phyloP scores from a whole-genome alignment of 2,888 invertebrate species.

The Lepidonotus clava region DNA sequence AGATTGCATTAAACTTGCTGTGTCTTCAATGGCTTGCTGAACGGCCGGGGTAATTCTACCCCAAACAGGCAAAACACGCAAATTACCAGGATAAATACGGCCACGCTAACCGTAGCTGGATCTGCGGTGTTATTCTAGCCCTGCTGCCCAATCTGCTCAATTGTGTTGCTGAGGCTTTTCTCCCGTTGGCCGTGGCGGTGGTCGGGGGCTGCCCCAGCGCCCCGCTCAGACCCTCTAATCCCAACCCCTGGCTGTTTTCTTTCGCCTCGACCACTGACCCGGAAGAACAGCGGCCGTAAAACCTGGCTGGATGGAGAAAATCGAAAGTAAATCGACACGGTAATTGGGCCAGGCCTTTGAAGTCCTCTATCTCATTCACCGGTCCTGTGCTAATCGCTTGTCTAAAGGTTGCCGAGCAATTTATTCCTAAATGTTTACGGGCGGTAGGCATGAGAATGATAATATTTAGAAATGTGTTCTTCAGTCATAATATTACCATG shows the following conservation, averaged over 20 bases:
- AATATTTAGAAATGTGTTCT: neutral
- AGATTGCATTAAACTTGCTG: neutral
- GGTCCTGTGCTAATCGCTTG: slow-evolving; percentile 29
- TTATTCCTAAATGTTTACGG: neutral
- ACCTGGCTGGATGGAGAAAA: neutral
- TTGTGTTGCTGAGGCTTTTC: neutral
- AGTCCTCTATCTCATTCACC: slow-evolving; percentile 15
- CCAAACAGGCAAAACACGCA: slow-evolving; percentile 16
- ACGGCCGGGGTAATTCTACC: neutral
- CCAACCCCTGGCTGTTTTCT: slow-evolving; percentile 22
- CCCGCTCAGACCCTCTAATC: slow-evolving; percentile 26
- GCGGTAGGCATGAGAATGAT: neutral
- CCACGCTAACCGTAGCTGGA: neutral
- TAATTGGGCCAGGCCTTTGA: slow-evolving; percentile 37
- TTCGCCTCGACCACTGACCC: neutral
- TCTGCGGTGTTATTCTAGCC: neutral
- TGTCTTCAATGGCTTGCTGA: neutral
- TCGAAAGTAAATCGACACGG: slow-evolving; percentile 48
- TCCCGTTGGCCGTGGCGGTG: neutral
- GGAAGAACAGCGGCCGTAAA: slow-evolving; percentile 20
- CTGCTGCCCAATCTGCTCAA: neutral
- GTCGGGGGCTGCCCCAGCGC: neutral
- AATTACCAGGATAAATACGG: neutral
- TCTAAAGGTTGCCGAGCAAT: neutral
- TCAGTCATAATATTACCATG: slow-evolving; percentile 31